Evolutionary conservation across 2,888 invertebrate species (phyloP).

Genomic region (Meteorus cinctellus): DNA sequence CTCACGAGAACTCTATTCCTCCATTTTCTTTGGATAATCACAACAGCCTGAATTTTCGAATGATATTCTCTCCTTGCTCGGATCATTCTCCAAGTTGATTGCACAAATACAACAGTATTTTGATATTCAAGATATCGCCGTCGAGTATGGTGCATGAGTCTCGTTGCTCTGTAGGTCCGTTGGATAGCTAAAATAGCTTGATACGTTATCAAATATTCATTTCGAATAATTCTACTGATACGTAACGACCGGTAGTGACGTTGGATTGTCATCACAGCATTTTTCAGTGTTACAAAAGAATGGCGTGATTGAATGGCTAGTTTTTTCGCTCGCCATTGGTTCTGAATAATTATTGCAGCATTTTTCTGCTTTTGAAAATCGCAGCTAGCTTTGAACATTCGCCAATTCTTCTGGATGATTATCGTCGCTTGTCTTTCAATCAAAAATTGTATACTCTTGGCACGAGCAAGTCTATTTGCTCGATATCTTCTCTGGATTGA

Average conservation of each 20-base stretch:
- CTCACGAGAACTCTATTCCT: constrained; percentile 70
- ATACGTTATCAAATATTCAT: constrained; percentile 60
- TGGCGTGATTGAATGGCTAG: constrained; percentile 21
- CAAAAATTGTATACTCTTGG: constrained; percentile 42
- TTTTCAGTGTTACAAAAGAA: constrained; percentile 57
- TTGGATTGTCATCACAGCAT: constrained; percentile 72
- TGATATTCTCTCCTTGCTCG: constrained; percentile 45
- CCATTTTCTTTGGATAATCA: constrained; percentile 71
- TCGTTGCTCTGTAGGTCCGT: constrained; percentile 67
- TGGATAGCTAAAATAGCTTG: constrained; percentile 69
- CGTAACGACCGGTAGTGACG: constrained; percentile 71
- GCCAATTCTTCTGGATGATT: constrained; percentile 71
- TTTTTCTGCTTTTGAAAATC: constrained; percentile 46
- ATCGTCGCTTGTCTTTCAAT: constrained; percentile 61
- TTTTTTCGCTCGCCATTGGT: constrained; percentile 50
- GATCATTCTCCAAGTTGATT: constrained; percentile 56
- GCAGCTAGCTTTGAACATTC: constrained; percentile 51
- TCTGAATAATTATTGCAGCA: constrained; percentile 55
- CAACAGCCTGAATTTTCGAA: constrained; percentile 56
- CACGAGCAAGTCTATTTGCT: constrained; percentile 59
- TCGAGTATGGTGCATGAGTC: constrained; percentile 50
- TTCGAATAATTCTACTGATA: constrained; percentile 55
- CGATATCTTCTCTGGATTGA: constrained; percentile 73
- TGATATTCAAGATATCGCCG: constrained; percentile 29
- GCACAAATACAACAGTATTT: constrained; percentile 61